phyloP scores from a whole-genome alignment of 1,140 invertebrate species.

The Reticulitermes speratus region DNA sequence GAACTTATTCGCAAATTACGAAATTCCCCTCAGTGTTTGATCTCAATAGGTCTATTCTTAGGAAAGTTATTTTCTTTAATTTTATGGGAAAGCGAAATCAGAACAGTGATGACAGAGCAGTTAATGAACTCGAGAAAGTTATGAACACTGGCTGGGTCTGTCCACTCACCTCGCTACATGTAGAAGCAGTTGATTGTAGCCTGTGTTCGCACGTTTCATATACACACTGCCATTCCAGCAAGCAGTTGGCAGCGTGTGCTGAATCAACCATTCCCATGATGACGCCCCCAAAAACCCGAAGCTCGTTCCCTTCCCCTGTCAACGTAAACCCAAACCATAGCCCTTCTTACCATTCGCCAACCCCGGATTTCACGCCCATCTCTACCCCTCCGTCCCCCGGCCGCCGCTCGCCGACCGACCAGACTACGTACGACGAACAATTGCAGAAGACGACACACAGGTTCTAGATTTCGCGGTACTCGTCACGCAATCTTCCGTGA shows the following conservation, averaged over 20 bases:
- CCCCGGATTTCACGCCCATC: constrained; percentile 6
- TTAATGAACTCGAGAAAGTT: not conserved
- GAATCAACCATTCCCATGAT: not conserved
- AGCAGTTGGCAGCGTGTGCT: not conserved
- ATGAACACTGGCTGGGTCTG: not conserved
- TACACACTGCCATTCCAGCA: not conserved
- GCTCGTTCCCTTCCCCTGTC: too few species aligned
- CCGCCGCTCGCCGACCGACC: not conserved
- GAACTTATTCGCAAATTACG: too few species aligned
- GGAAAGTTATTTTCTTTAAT: too few species aligned
- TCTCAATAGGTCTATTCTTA: too few species aligned
- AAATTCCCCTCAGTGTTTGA: too few species aligned
- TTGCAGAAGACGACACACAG: not conserved
- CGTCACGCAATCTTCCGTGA: too few species aligned
- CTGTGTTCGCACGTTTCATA: not conserved
- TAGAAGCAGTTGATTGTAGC: not conserved
- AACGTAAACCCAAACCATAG: not conserved
- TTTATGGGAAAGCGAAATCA: too few species aligned
- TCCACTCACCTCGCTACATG: not conserved
- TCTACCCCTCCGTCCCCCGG: not conserved
- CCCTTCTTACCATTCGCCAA: not conserved
- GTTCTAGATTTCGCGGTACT: not conserved
- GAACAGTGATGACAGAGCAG: too few species aligned
- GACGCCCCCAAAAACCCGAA: not conserved
- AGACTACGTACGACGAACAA: too few species aligned